A percentile compares a stretch with the other conserved stretches of the same genome.
These are phyloP conservation scores for Hipparchia sbordonii DNA, from an alignment of 2,888 invertebrate genomes.

Conservation along the genomic window DNA sequence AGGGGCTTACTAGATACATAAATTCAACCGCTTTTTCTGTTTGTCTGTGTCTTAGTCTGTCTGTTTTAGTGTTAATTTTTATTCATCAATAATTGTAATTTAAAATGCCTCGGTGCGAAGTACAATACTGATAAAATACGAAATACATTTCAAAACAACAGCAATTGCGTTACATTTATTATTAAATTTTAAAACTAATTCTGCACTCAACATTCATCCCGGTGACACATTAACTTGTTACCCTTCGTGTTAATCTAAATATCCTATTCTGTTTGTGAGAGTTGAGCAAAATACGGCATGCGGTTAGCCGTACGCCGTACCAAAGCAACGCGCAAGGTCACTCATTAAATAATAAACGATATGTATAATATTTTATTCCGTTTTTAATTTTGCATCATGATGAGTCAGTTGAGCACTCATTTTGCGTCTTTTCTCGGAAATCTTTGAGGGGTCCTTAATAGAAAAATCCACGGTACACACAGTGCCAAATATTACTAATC, in stretches of 20 bases:
- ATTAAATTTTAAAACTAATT: constrained; percentile 55
- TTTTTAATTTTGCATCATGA: constrained; percentile 70
- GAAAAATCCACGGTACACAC: too few relatives aligned
- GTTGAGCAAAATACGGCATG: constrained; percentile 65
- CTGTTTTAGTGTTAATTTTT: too few relatives aligned
- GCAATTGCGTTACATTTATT: constrained; percentile 27
- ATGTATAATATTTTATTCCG: constrained; percentile 75
- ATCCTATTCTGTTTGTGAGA: constrained; percentile 73
- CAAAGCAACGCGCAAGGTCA: constrained; percentile 44
- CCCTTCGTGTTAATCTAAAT: constrained; percentile 69
- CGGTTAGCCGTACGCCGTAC: constrained; percentile 55
- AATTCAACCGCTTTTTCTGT: too few relatives aligned
- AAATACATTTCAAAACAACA: constrained; percentile 25
- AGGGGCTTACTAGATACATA: too few relatives aligned
- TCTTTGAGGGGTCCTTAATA: too few relatives aligned
- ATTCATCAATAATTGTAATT: too few relatives aligned
- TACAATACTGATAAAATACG: constrained; percentile 27
- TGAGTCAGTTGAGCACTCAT: neutral
- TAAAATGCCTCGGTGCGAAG: too few relatives aligned
- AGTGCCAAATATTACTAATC: too few relatives aligned
- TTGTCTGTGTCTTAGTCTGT: too few relatives aligned
- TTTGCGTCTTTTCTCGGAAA: neutral
- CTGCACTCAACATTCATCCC: constrained; percentile 50
- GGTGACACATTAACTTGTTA: constrained; percentile 45
- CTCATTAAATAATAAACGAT: constrained; percentile 76